phyloP scores from a whole-genome alignment of 2,113 vertebrate species.

The Ceuthmochares aereus region DNA sequence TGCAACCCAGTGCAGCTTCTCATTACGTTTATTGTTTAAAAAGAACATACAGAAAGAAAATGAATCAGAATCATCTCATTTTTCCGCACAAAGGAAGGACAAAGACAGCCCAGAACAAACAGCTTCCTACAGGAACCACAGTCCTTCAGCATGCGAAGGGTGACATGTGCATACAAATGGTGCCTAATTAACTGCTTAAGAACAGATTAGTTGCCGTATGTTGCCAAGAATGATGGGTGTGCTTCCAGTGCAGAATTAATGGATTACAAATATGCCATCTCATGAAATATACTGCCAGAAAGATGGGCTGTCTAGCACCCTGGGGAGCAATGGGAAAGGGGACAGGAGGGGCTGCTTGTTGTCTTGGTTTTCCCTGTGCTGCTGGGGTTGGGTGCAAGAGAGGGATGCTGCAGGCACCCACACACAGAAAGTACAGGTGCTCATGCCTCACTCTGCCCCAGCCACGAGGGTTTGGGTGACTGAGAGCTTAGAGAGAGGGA shows the following conservation, averaged over 20 bases:
- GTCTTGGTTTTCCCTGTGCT: not conserved
- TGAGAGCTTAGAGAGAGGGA: rapidly evolving
- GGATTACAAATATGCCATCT: slow-evolving; percentile 17
- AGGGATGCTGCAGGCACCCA: not conserved
- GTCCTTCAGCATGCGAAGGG: not conserved
- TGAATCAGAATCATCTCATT: not conserved
- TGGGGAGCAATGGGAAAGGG: not conserved
- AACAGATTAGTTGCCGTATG: slow-evolving; percentile 70
- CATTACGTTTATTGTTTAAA: not conserved
- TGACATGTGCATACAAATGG: slow-evolving; percentile 39
- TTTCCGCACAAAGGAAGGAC: not conserved
- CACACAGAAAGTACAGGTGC: rapidly evolving
- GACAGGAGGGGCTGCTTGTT: rapidly evolving
- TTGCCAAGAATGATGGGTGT: slow-evolving; percentile 44
- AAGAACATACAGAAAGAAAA: not conserved
- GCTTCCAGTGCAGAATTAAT: slow-evolving; percentile 25
- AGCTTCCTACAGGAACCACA: slow-evolving; percentile 1
- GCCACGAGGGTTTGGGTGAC: rapidly evolving
- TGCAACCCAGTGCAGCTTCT: not conserved
- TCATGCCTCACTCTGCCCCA: rapidly evolving
- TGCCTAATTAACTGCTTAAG: slow-evolving; percentile 69
- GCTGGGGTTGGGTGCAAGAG: not conserved
- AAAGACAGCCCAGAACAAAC: slow-evolving; percentile 2
- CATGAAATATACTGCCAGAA: not conserved
- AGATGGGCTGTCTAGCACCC: not conserved